Base-by-base conservation (phyloP, 2,797 vertebrate genomes). In the Sciurus carolinensis region DNA sequence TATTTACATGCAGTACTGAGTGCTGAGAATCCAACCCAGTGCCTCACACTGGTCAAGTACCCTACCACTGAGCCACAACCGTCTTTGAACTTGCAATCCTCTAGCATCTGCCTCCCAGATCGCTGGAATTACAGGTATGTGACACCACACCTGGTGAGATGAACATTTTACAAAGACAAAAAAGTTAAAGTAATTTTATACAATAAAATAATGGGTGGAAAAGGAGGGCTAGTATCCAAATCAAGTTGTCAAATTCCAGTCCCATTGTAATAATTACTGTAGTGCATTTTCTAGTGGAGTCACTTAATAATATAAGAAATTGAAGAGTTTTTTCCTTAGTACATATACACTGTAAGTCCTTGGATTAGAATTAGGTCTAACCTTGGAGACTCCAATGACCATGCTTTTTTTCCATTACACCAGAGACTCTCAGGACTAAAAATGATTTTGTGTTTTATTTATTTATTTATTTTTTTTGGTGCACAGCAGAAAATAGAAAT, bases 361-460 rank as follows among this genome's bases (percentile, higher is more conserved):
- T 87, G 47, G 39, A 47, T 79, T 93, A 90, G 64, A 69, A 87
- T 92, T 30, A 47, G 7, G 36, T 75, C n/a, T 59, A 64, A 75
- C 36, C 83, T 79, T 64, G 20, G 7, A 10, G 73, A 92, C 15
- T 44, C 33, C 64, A 87, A 39, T 15, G 52, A 24, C 24, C 13
- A 42, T 72, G n/a, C 1, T 39, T 67, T 69, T 36, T 36, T 52
- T 69, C 4, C 33, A 52, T n/a, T 50, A 69, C 66, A 28, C 15
- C n/a, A 57, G 64, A 10, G 10, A 80, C 3, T 42, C 13, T 42
- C n/a, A 79, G 28, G 44, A 89, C 15, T 28, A 67, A 7, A 36
- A 3, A 33, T 24, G 64, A 87, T 57, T 57, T 20, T 57, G 54
- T 20, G 54, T 57, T 20, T 57, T 57, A 18, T 57, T 57, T 57